Percentiles rank a stretch among this genome's conserved stretches.
Conservation (phyloP, 2,797 vertebrate species). For the Eidolon dupreanum region DNA sequence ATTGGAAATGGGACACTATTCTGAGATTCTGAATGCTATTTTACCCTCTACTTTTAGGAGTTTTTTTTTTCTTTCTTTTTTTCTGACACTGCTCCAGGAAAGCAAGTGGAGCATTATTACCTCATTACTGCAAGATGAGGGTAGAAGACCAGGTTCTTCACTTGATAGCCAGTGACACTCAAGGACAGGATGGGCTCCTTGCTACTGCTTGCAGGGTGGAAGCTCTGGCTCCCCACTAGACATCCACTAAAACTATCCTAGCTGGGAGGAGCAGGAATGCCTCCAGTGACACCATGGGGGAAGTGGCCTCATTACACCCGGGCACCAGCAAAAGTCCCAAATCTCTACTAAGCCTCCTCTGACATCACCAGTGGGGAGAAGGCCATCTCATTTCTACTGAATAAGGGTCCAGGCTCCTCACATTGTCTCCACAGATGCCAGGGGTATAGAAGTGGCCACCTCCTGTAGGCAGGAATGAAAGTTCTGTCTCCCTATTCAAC, state of each 20-base stretch:
- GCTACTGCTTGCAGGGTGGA: neutral
- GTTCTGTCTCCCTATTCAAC: neutral
- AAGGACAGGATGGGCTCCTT: neutral
- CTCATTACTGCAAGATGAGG: neutral
- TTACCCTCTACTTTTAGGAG: neutral
- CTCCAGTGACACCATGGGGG: neutral
- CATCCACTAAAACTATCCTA: neutral
- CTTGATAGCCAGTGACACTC: neutral
- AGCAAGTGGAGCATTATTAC: neutral
- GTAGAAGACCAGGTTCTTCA: neutral
- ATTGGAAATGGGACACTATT: neutral
- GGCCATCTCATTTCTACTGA: neutral
- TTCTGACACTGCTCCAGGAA: neutral
- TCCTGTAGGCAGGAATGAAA: neutral
- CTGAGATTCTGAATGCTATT: neutral
- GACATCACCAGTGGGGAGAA: neutral
- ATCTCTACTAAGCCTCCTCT: neutral
- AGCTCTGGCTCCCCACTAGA: neutral
- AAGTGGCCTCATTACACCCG: neutral
- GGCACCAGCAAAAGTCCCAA: neutral
- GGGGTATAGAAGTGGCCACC: neutral
- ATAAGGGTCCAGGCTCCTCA: neutral
- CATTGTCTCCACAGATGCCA: neutral
- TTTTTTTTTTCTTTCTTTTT: neutral
- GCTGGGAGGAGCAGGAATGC: neutral